Conservation (phyloP, 37 sponge, comb jelly and placozoan genomes). For the Oscarella lobularis region DNA sequence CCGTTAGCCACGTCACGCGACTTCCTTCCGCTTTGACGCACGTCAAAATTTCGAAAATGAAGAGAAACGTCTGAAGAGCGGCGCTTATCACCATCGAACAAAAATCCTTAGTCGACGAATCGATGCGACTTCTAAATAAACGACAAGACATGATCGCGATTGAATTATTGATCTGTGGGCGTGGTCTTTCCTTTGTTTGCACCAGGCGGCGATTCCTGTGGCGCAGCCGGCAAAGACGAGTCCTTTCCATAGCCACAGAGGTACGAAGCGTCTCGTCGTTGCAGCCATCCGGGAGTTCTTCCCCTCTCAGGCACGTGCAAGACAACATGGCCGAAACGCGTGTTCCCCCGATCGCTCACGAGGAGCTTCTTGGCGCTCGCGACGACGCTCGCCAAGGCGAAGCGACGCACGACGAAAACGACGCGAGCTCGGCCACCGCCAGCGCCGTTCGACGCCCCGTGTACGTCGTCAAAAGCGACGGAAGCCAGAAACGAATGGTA, state of each 20-base stretch:
- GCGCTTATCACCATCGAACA: neutral
- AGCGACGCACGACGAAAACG: neutral
- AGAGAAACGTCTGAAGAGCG: neutral
- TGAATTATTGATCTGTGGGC: no score
- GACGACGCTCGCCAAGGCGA: no score
- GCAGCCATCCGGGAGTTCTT: no score
- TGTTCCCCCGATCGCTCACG: no score
- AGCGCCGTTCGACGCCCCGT: neutral
- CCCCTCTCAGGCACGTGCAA: no score
- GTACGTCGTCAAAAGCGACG: neutral
- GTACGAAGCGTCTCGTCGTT: no score
- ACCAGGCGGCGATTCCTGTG: neutral
- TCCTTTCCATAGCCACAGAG: constrained; percentile 2
- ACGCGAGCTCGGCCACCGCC: neutral
- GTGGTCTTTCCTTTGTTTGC: no score
- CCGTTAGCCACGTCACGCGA: neutral
- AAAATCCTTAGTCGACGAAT: no score
- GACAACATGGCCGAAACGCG: no score
- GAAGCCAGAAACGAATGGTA: neutral
- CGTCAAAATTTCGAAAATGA: neutral
- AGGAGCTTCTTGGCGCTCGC: no score
- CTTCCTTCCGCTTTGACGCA: neutral
- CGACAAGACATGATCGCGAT: no score
- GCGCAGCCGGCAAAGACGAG: neutral
- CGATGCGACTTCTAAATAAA: no score